Base-by-base conservation (phyloP, 2,797 vertebrate genomes). In the Tadarida brasiliensis region DNA sequence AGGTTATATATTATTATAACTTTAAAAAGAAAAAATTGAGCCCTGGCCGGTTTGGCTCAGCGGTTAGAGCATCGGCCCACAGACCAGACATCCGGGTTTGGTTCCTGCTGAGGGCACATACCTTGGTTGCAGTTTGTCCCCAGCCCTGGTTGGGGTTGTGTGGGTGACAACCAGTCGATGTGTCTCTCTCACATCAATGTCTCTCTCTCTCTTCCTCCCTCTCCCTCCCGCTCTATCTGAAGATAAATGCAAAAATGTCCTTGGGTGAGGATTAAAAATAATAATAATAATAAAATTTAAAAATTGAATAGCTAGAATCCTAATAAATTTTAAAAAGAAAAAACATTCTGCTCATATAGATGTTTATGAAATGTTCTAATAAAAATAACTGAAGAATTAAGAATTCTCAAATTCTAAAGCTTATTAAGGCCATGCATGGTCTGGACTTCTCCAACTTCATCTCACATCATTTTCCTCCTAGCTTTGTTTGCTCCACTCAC, bases 301-400 rank as follows among this genome's bases (percentile, higher is more conserved):
- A 94, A 95, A n/a, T 77, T 80, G 78, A 96, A 93, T 56, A 90
- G 35, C 44, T 94, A 94, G 84, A 20, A 93, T 87, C 87, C 15
- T 74, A 92, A 68, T 70, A 59, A 19, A 74, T 77, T 92, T 83
- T 65, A 51, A 93, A 91, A 91, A 96, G n/a, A 77, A 77, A 80
- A 84, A 71, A 24, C 47, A 83, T 4, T 44, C 71, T 59, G 71
- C 2, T 88, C 56, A 54, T 78, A 88, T 61, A 35, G 47, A 63
- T 22, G 15, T 80, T 47, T 78, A 81, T 68, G 10, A 92, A 68
- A 87, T 76, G 20, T 70, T 95, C 49, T 78, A 91, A 92, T 70
- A 87, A 63, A 96, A 92, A 39, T 89, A 95, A 87, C n/a, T 73
- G 8, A 73, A 92, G 93, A 89, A 87, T 68, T 74, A 83, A 39